These are phyloP conservation scores for Eupithecia pulchellata DNA, from an alignment of 2,888 invertebrate species.

Conservation along the genomic window DNA sequence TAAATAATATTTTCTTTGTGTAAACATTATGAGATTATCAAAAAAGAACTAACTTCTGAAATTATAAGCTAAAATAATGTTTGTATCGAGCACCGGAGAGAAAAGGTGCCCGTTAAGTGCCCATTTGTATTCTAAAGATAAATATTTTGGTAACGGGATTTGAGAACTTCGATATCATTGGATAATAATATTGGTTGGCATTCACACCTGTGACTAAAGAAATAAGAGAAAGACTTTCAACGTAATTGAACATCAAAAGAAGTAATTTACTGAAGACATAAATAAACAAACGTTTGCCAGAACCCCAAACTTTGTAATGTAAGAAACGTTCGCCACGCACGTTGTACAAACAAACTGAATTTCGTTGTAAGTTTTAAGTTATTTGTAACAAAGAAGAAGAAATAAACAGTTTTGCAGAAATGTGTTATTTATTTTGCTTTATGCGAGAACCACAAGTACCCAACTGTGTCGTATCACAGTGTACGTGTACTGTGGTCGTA, in stretches of 20 bases:
- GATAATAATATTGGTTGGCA: conserved; percentile 6
- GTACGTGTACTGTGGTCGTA: too few species aligned
- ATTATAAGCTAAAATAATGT: not conserved
- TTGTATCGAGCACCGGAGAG: conserved; percentile 14
- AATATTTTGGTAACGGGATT: conserved; percentile 30
- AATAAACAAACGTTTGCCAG: conserved; percentile 24
- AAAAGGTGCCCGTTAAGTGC: conserved; percentile 20
- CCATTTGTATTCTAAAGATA: conserved; percentile 23
- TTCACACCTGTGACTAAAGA: conserved; percentile 20
- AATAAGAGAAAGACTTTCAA: not conserved
- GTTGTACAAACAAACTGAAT: conserved; percentile 47
- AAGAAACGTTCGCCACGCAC: conserved; percentile 43
- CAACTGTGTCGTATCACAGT: too few species aligned
- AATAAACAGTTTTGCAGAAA: conserved; percentile 73
- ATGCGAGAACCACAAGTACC: not conserved
- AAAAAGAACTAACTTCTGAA: conserved; percentile 11
- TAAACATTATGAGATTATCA: conserved; percentile 8
- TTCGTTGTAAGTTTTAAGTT: conserved; percentile 70
- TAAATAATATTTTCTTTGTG: conserved; percentile 43
- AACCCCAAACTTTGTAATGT: conserved; percentile 12
- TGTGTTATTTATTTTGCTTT: conserved; percentile 8
- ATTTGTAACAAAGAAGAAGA: conserved; percentile 70
- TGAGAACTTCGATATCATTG: conserved; percentile 2
- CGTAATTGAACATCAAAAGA: conserved; percentile 17
- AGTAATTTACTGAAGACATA: conserved; percentile 17